Percentiles rank a stretch among this genome's conserved stretches.
These are phyloP conservation scores for Prunella himalayana DNA, from an alignment of 2,113 vertebrate genomes.

Conservation along the genomic window DNA sequence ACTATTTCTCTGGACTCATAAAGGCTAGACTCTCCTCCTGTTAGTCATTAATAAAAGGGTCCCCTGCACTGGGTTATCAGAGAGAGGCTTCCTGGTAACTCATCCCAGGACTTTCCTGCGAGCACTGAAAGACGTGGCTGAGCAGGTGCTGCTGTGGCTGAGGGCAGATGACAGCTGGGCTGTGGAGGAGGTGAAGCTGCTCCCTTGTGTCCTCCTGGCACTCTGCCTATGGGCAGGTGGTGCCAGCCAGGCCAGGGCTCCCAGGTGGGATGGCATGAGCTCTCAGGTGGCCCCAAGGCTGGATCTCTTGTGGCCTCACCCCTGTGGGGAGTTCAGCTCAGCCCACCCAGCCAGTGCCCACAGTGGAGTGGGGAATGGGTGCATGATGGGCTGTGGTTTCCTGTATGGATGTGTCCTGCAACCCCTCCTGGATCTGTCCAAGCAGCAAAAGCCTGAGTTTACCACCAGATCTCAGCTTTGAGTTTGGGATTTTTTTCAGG, in stretches of 20 bases:
- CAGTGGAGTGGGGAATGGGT: too few species aligned
- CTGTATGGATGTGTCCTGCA: neutral
- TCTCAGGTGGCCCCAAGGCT: neutral
- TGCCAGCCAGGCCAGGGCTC: neutral
- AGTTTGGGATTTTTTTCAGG: neutral
- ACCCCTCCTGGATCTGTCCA: neutral
- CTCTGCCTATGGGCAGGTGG: fast-evolving
- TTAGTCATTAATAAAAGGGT: neutral
- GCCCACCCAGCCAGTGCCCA: neutral
- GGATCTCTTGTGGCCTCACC: neutral
- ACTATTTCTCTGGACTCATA: neutral
- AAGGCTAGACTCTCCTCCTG: neutral
- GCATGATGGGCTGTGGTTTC: fast-evolving
- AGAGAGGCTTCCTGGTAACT: neutral
- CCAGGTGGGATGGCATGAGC: fast-evolving
- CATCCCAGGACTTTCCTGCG: neutral
- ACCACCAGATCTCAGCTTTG: neutral
- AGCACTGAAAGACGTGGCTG: neutral
- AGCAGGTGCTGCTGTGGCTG: neutral
- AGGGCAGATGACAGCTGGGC: fast-evolving
- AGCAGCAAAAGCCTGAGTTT: neutral
- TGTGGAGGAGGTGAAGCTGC: fast-evolving
- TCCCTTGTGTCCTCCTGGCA: fast-evolving
- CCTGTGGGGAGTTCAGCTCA: neutral
- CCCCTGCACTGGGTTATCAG: neutral